Evolutionary conservation across 2,113 vertebrate genomes (phyloP), one percentile per base, ranked within the genome.

Genomic region (Phalacrocorax pelagicus): DNA sequence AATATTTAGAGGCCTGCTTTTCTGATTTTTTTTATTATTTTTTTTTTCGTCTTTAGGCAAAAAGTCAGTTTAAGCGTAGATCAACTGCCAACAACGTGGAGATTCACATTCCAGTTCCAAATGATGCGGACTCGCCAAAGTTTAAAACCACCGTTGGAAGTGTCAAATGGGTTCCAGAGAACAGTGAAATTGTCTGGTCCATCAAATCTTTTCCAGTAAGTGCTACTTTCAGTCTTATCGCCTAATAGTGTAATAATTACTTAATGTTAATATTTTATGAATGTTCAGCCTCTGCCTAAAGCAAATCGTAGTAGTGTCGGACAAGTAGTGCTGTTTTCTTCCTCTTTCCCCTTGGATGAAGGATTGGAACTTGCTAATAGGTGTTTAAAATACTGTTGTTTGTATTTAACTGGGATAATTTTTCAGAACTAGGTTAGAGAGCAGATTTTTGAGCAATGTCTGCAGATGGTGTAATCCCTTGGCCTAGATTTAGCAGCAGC

Each of bases 81-180:
- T 99, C 99, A 23, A 99, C 99, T 1, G 99, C 99, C 97, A 99
- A 99, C 98, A 99, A 99, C 0, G 99, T 99, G 97, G 99, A 99
- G 97, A 99, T 99, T 97, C 99, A 99, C 98, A 99, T 99, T 97
- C 99, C 99, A 0, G 99, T 99, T 57, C 99, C 99, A 80, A 99
- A 99, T 0, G 99, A 99, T 2, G 99, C 99, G 0, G 99, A 99
- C 97, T 99, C 99, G 2, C 99, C 99, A 90, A 99, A 99, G 97
- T 99, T 99, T 94, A 99, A 99, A 98, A 99, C 99, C 81, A 99
- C 99, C 2, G 99, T 99, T 95, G 99, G 99, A 77, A 99, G 98
- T 24, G 99, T 99, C 92, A 99, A 99, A 97, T 99, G 99, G 99
- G 99, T 99, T 46, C 99, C 99, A 0, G 99, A 99, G 97, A 99